Conservation (phyloP, 2,113 vertebrate genomes). For the Climacteris rufus region DNA sequence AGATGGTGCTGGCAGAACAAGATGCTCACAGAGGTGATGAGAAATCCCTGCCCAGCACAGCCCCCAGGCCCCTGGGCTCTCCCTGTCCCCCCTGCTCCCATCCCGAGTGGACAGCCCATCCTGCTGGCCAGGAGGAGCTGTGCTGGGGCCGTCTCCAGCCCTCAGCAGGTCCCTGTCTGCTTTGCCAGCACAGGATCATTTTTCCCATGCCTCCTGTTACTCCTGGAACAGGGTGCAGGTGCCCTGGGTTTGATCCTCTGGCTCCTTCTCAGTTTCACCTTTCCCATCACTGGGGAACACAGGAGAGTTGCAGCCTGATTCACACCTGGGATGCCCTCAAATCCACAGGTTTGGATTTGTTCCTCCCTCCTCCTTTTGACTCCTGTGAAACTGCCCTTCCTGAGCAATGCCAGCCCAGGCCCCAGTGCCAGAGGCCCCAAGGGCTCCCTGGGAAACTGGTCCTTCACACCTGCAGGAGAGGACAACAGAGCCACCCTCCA, state of each 20-base stretch:
- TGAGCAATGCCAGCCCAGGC: neutral
- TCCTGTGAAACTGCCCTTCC: neutral
- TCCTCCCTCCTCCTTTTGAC: neutral
- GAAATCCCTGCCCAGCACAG: neutral
- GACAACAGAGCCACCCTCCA: neutral
- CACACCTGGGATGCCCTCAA: neutral
- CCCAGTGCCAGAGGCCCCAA: neutral
- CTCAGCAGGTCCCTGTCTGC: neutral
- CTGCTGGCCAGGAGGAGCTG: neutral
- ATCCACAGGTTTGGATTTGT: neutral
- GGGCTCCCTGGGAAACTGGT: neutral
- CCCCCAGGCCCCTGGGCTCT: neutral
- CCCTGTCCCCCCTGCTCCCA: neutral
- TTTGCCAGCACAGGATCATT: neutral
- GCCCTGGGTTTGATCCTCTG: neutral
- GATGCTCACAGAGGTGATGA: neutral
- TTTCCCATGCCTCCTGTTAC: neutral
- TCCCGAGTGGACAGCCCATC: rapidly evolving
- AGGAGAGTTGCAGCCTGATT: neutral
- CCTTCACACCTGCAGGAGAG: neutral
- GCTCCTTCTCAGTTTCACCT: neutral
- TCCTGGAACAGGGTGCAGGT: neutral
- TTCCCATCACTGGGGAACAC: neutral
- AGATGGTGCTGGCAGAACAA: neutral
- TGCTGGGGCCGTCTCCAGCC: neutral